Conservation (phyloP, 2,797 vertebrate species). For the Tachyglossus aculeatus region DNA sequence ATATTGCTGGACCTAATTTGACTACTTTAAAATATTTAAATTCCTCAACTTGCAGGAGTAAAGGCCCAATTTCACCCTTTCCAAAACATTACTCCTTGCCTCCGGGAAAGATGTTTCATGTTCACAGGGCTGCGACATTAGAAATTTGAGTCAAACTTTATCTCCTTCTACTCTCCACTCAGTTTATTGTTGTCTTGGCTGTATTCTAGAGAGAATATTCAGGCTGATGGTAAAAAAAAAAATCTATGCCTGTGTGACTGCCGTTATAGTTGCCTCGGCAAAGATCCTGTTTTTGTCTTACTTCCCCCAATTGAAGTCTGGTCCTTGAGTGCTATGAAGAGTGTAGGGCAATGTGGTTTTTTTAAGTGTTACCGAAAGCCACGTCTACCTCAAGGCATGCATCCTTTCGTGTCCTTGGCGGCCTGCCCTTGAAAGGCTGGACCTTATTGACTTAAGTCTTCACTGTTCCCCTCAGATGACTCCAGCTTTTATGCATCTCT, state of each 20-base stretch:
- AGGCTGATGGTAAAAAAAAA: not conserved
- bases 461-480: not conserved
- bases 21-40: too few relatives aligned
- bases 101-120: too few relatives aligned
- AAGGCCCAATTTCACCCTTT: too few relatives aligned
- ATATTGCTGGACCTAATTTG: too few relatives aligned
- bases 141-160: too few relatives aligned
- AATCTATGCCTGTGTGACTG: not conserved
- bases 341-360: not conserved
- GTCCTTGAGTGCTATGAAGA: not conserved
- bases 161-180: too few relatives aligned
- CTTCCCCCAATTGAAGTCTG: slow-evolving; percentile 21
- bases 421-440: not conserved
- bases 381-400: not conserved
- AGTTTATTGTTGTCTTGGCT: too few relatives aligned
- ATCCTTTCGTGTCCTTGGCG: not conserved
- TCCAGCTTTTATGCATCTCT: not conserved
- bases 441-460: not conserved
- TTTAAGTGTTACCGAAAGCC: slow-evolving; percentile 8
- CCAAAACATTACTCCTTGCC: too few relatives aligned
- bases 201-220: too few relatives aligned
- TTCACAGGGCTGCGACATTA: too few relatives aligned
- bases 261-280: not conserved
- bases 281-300: not conserved
- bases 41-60: too few relatives aligned